Evolutionary conservation across 53 echinoderm and acorn worm species (phyloP).

Genomic region (Paelopatides confundens): DNA sequence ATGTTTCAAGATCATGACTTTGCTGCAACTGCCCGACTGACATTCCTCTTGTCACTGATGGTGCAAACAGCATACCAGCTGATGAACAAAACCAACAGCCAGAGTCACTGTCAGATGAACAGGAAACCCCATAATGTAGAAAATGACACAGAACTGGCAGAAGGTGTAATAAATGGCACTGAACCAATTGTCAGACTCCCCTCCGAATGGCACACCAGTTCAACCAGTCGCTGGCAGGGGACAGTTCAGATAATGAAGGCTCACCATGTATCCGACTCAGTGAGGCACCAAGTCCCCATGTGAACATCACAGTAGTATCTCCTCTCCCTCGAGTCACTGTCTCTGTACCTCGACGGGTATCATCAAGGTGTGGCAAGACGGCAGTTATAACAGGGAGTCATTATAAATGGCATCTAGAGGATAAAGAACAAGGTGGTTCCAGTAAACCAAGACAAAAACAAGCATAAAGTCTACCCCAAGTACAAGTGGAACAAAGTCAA

Average conservation of each 20-base stretch:
- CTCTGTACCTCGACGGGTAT: not conserved
- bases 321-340: not conserved
- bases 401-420: no score
- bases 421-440: no score
- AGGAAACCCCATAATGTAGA: constrained; percentile 1
- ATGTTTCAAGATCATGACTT: constrained; percentile 10
- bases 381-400: not conserved
- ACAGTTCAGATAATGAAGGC: not conserved
- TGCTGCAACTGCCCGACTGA: constrained; percentile 12
- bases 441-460: no score
- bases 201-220: no score
- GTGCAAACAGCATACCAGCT: constrained; percentile 15
- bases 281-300: not conserved
- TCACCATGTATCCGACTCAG: no score
- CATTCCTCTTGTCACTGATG: constrained; percentile 21
- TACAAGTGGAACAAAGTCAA: no score
- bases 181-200: no score
- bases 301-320: not conserved
- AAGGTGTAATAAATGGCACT: not conserved
- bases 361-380: not conserved
- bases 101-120: no score
- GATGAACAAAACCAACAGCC: no score
- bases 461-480: no score
- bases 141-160: not conserved
- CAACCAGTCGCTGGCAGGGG: not conserved